A percentile compares a stretch with the other conserved stretches of the same genome.
Conservation (phyloP, 2,797 vertebrate genomes). For the Syngnathus rostellatus region DNA sequence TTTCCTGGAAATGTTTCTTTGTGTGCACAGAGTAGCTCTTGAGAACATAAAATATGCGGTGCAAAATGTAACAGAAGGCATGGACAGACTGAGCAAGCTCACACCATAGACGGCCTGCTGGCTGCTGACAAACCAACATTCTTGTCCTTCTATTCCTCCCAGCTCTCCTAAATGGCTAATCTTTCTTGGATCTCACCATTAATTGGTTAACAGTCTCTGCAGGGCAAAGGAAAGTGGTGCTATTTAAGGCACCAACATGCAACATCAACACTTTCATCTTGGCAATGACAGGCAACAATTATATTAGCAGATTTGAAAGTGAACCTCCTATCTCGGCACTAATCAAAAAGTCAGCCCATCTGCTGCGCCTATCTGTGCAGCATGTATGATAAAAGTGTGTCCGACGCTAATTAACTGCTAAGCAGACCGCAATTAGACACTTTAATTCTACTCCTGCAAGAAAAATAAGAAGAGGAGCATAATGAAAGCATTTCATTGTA, state of each 20-base stretch:
- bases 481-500: slow-evolving; percentile 47
- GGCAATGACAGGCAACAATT: slow-evolving; percentile 77
- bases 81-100: slow-evolving; percentile 64
- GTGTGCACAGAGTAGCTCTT: slow-evolving; percentile 18
- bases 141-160: slow-evolving; percentile 64
- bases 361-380: slow-evolving; percentile 72
- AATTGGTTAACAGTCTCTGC: slow-evolving; percentile 78
- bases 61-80: slow-evolving; percentile 64
- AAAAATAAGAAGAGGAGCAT: slow-evolving; percentile 38
- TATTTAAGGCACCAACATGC: slow-evolving; percentile 72
- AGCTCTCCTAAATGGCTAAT: slow-evolving; percentile 72
- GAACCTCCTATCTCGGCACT: slow-evolving; percentile 71
- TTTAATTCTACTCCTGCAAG: slow-evolving; percentile 51
- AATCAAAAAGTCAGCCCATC: slow-evolving; percentile 76
- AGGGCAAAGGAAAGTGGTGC: slow-evolving; percentile 73
- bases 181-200: slow-evolving; percentile 73
- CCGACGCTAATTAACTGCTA: slow-evolving; percentile 69
- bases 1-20: slow-evolving; percentile 5
- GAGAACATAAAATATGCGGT: slow-evolving; percentile 40
- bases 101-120: slow-evolving; percentile 64
- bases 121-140: slow-evolving; percentile 65
- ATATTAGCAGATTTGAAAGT: slow-evolving; percentile 73
- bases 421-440: slow-evolving; percentile 60
- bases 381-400: slow-evolving; percentile 63
- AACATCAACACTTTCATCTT: slow-evolving; percentile 77